Conservation (phyloP, 2,888 invertebrate genomes). For the Galerucella nymphaeae region DNA sequence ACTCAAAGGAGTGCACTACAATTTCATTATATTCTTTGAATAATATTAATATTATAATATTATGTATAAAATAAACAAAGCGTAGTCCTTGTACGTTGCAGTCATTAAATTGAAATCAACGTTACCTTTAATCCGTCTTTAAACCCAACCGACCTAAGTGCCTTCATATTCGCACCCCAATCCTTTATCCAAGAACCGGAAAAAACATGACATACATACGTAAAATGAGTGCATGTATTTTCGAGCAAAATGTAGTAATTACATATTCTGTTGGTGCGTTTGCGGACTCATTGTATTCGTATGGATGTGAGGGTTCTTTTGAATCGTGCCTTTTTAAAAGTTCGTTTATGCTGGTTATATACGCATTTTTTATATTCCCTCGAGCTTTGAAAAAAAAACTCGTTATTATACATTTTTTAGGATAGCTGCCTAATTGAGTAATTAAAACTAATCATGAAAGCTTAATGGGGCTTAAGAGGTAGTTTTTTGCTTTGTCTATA, state of each 20-base stretch:
- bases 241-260: constrained; percentile 41
- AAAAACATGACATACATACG: constrained; percentile 47
- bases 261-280: constrained; percentile 40
- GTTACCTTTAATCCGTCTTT: constrained; percentile 17
- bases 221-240: constrained; percentile 38
- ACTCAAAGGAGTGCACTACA: too few species aligned
- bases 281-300: constrained; percentile 33
- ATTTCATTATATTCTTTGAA: too few species aligned
- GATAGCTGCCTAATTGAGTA: constrained; percentile 20
- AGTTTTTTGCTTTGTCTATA: not conserved
- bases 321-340: constrained; percentile 36
- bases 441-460: constrained; percentile 9
- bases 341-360: constrained; percentile 28
- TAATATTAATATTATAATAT: too few species aligned
- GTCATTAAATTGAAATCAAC: not conserved
- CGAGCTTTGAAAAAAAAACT: constrained; percentile 23
- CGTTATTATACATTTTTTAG: constrained; percentile 23
- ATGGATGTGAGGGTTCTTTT: constrained; percentile 38
- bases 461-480: not conserved
- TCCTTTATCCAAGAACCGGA: constrained; percentile 39
- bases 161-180: constrained; percentile 36
- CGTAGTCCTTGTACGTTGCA: not conserved
- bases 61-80: too few species aligned
- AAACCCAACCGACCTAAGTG: constrained; percentile 2
- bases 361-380: constrained; percentile 33